phyloP scores from a whole-genome alignment of 2,888 invertebrate species.

The Lycia hirtaria region DNA sequence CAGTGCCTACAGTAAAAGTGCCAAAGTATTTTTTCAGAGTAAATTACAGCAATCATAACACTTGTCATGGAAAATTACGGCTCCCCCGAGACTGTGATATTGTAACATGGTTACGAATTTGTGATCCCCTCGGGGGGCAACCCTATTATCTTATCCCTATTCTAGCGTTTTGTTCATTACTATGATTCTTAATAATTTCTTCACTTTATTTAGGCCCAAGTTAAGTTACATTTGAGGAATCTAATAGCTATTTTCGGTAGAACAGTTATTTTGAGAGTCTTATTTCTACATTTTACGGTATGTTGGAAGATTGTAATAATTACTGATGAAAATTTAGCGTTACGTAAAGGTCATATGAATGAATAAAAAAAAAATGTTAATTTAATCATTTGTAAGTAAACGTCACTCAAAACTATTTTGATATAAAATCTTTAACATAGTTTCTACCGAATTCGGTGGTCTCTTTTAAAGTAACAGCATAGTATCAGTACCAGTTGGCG shows the following conservation, averaged over 20 bases:
- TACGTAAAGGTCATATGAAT: no score
- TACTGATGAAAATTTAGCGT: no score
- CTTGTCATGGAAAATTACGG: constrained; percentile 55
- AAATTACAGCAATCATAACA: constrained; percentile 54
- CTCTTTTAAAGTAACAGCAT: no score
- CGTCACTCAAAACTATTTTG: no score
- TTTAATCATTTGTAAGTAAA: no score
- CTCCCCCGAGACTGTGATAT: constrained; percentile 47
- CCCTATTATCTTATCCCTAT: constrained; percentile 49
- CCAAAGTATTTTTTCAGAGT: constrained; percentile 36
- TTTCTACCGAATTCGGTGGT: no score
- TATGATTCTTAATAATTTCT: constrained; percentile 55
- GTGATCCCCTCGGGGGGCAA: constrained; percentile 53
- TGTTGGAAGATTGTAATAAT: no score
- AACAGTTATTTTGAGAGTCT: no score
- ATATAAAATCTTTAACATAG: no score
- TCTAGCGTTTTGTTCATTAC: constrained; percentile 49
- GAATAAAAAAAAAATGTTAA: no score
- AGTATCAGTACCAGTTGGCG: no score
- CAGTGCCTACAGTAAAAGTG: constrained; percentile 5
- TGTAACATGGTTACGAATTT: constrained; percentile 58
- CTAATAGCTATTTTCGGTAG: background rate
- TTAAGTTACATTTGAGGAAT: background rate
- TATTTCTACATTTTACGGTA: no score
- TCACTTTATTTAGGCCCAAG: constrained; percentile 41